Conservation (phyloP, 2,888 invertebrate genomes). For the Sicus ferrugineus region DNA sequence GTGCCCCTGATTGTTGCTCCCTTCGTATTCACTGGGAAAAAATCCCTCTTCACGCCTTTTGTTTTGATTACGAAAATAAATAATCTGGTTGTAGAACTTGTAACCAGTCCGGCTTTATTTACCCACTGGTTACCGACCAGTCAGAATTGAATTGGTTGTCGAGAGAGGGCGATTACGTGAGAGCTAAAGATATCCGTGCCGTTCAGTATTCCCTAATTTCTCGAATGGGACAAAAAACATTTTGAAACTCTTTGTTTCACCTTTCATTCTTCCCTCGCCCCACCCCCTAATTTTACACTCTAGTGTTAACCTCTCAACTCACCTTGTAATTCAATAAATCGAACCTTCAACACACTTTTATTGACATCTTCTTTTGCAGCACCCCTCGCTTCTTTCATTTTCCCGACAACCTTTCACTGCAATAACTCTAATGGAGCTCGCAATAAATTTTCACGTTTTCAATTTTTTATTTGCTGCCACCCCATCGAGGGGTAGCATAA, state of each 20-base stretch:
- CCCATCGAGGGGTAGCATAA: constrained; percentile 45
- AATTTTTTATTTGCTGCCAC: constrained; percentile 46
- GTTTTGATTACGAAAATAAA: constrained; percentile 35
- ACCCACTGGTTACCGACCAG: no score
- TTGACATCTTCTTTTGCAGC: not conserved
- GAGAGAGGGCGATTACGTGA: no score
- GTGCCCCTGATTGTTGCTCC: not conserved
- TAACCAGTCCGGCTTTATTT: no score
- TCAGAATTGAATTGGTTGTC: no score
- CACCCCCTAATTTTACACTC: not conserved
- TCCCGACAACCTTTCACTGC: constrained; percentile 35
- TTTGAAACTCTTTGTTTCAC: constrained; percentile 31
- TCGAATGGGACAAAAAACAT: no score
- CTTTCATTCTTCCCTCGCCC: not conserved
- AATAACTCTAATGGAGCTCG: constrained; percentile 55
- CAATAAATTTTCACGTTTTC: constrained; percentile 53
- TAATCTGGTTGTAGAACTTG: no score
- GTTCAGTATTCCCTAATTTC: no score
- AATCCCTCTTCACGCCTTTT: constrained; percentile 43
- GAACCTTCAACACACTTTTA: not conserved
- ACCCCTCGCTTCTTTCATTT: not conserved
- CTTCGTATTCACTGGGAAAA: constrained; percentile 60
- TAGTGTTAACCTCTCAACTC: not conserved
- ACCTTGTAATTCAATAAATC: constrained; percentile 7
- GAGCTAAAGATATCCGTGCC: no score